Conservation (phyloP, 2,113 vertebrate genomes). For the Shinisaurus crocodilurus region DNA sequence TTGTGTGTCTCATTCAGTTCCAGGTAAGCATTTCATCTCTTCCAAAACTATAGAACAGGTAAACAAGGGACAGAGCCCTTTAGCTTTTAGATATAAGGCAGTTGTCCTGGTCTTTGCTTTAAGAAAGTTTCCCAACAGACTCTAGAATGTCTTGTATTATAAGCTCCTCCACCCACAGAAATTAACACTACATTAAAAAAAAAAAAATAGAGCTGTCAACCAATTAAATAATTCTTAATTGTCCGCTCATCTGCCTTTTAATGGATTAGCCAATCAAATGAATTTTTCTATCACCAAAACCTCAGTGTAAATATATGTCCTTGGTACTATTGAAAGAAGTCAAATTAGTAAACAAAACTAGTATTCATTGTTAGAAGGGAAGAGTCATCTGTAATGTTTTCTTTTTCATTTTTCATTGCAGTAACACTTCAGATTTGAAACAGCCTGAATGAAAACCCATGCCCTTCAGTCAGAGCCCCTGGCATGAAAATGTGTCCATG, state of each 20-base stretch:
- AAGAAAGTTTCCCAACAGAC: neutral
- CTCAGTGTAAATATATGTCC: neutral
- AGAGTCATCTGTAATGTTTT: neutral
- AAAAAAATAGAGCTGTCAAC: neutral
- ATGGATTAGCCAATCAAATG: neutral
- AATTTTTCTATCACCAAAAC: neutral
- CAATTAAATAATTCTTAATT: neutral
- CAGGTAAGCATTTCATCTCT: fast-evolving
- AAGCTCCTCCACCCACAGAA: neutral
- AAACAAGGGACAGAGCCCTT: neutral
- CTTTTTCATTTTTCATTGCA: neutral
- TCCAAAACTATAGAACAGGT: fast-evolving
- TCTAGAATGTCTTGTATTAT: neutral
- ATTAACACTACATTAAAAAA: neutral
- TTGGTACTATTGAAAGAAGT: neutral
- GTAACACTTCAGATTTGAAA: neutral
- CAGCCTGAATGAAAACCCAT: neutral
- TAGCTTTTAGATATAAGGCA: neutral
- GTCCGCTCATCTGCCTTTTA: neutral
- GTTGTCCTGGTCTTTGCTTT: neutral
- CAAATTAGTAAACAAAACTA: neutral
- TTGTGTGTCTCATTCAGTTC: neutral
- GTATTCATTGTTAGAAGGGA: neutral
- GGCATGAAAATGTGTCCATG: neutral
- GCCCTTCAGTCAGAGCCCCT: neutral